These are phyloP conservation scores for Anolis carolinensis DNA, from an alignment of 2,113 vertebrate species.

Conservation along the genomic window DNA sequence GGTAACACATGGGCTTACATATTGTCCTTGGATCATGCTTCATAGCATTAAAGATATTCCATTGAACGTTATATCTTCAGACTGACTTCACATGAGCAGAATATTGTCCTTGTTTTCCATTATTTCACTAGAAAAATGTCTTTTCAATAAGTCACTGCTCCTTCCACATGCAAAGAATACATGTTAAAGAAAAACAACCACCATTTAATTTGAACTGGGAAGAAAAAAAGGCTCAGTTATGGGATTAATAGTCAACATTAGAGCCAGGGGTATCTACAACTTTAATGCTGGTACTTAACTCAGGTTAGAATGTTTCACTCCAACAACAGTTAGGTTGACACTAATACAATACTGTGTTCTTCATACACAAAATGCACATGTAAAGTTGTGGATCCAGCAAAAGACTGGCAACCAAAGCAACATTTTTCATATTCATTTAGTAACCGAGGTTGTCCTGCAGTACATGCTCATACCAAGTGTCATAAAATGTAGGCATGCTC, in stretches of 20 bases:
- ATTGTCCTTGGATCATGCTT: neutral
- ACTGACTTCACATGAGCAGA: slow-evolving; percentile 60
- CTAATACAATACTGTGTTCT: neutral
- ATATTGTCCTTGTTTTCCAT: slow-evolving; percentile 39
- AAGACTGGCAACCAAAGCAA: neutral
- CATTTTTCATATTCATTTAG: slow-evolving; percentile 61
- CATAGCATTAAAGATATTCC: neutral
- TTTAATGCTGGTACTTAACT: neutral
- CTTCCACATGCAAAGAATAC: neutral
- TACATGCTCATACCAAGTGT: slow-evolving; percentile 76
- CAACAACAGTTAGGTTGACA: neutral
- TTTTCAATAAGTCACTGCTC: neutral
- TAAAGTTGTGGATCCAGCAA: neutral
- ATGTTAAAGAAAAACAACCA: neutral
- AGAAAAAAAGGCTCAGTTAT: neutral
- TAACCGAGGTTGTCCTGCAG: slow-evolving; percentile 63
- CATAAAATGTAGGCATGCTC: slow-evolving; percentile 76
- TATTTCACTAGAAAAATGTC: slow-evolving; percentile 28
- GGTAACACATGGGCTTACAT: neutral
- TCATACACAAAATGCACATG: neutral
- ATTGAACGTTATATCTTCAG: slow-evolving; percentile 29
- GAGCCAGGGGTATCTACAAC: neutral
- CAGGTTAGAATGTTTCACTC: neutral
- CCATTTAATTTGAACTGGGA: neutral
- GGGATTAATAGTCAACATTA: neutral